Percentiles rank a stretch among this genome's conserved stretches.
These are phyloP conservation scores for Standfussiana lucernea DNA, from an alignment of 2,888 invertebrate species.

Conservation along the genomic window DNA sequence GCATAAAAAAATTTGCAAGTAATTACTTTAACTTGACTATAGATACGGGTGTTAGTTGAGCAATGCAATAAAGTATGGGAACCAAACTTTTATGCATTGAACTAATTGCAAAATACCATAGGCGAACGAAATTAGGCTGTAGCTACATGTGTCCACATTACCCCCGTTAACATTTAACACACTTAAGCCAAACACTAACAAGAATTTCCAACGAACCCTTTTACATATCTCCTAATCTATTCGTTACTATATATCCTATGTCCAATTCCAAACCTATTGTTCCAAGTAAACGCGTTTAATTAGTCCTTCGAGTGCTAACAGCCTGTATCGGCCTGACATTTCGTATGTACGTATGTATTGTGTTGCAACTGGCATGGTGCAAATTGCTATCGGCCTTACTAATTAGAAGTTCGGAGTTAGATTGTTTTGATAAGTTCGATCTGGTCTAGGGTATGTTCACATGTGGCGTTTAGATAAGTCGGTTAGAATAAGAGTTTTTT, in stretches of 20 bases:
- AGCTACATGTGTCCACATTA: slow-evolving; percentile 11
- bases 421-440: slow-evolving; percentile 60
- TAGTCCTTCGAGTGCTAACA: slow-evolving; percentile 81
- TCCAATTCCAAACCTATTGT: slow-evolving; percentile 63
- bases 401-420: slow-evolving; percentile 79
- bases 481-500: background rate
- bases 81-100: background rate
- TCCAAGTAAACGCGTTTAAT: slow-evolving; percentile 74
- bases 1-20: too few relatives aligned
- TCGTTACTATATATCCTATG: slow-evolving; percentile 42
- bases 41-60: too few relatives aligned
- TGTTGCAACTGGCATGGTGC: slow-evolving; percentile 79
- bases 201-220: slow-evolving; percentile 48
- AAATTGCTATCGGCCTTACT: slow-evolving; percentile 83
- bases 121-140: background rate
- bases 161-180: slow-evolving; percentile 30
- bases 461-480: slow-evolving; percentile 20
- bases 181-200: slow-evolving; percentile 43
- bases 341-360: slow-evolving; percentile 82
- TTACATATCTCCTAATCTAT: slow-evolving; percentile 61
- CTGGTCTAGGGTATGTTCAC: slow-evolving; percentile 60
- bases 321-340: slow-evolving; percentile 84
- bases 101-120: background rate
- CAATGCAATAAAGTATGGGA: too few relatives aligned
- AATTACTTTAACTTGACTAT: too few relatives aligned